phyloP scores from a whole-genome alignment of 2,888 invertebrate species.

The Dicyrtoma fusca region DNA sequence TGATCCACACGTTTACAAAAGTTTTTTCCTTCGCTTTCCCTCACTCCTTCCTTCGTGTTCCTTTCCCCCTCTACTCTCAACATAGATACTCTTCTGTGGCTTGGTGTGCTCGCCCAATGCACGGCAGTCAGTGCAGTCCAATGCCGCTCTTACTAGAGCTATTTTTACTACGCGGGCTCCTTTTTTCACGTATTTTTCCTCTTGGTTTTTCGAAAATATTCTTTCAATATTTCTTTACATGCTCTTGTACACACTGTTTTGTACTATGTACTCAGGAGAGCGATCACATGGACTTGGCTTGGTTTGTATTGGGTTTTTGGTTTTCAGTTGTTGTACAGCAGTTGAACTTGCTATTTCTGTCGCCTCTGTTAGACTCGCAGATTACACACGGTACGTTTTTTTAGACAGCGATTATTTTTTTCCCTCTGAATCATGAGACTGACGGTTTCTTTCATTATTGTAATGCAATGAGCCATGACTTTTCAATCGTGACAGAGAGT shows the following conservation, averaged over 20 bases:
- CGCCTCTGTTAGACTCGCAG: constrained; percentile 23
- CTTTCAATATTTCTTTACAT: too few relatives aligned
- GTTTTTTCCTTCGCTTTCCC: constrained; percentile 37
- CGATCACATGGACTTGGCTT: neutral
- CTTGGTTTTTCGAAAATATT: too few relatives aligned
- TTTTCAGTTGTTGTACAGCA: too few relatives aligned
- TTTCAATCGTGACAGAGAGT: constrained; percentile 39
- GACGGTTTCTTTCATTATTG: constrained; percentile 37
- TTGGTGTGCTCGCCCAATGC: too few relatives aligned
- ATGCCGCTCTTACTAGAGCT: too few relatives aligned
- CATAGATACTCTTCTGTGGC: neutral
- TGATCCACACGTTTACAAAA: constrained; percentile 44
- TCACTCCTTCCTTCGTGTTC: neutral
- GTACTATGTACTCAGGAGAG: too few relatives aligned
- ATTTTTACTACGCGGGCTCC: neutral
- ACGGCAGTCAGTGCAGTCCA: too few relatives aligned
- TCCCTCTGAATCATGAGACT: constrained; percentile 24
- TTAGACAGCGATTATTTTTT: constrained; percentile 34
- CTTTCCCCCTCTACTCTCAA: constrained; percentile 1
- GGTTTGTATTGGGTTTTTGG: neutral
- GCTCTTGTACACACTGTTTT: too few relatives aligned
- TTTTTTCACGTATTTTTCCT: neutral
- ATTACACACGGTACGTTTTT: constrained; percentile 32
- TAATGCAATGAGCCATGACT: constrained; percentile 39
- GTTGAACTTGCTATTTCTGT: constrained; percentile 31